A percentile compares a stretch with the other conserved stretches of the same genome.
phyloP scores from a whole-genome alignment of 2,797 vertebrate species.

The Lutjanus argentimaculatus region DNA sequence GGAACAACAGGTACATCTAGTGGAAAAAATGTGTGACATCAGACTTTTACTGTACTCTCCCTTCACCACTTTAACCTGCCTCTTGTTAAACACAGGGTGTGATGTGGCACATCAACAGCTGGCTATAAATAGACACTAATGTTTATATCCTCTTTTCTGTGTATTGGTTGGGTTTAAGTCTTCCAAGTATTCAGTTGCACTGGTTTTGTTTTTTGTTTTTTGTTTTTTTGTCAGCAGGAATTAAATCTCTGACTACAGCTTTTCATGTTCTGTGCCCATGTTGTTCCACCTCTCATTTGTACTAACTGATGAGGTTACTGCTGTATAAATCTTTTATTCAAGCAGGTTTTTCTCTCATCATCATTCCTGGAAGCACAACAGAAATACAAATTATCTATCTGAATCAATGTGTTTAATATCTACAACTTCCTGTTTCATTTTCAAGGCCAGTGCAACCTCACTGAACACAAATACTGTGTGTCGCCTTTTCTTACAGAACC shows the following conservation, averaged over 20 bases:
- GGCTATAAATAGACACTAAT: conserved; percentile 56
- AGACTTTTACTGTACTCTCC: conserved; percentile 5
- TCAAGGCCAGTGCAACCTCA: neutral
- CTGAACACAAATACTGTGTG: conserved; percentile 8
- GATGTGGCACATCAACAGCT: conserved; percentile 2
- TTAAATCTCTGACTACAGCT: neutral
- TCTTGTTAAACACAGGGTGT: conserved; percentile 30
- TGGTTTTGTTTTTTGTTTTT: too few relatives aligned
- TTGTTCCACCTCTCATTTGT: neutral
- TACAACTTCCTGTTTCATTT: conserved; percentile 11
- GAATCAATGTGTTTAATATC: neutral
- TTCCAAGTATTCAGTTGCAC: neutral
- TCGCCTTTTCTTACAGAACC: conserved; percentile 84
- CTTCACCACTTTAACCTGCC: conserved; percentile 12
- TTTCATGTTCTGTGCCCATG: neutral
- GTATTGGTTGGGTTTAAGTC: neutral
- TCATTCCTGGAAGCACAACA: neutral
- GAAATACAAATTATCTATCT: neutral
- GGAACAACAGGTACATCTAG: conserved; percentile 43
- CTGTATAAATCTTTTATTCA: neutral
- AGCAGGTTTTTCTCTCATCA: neutral
- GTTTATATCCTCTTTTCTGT: neutral
- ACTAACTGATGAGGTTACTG: neutral
- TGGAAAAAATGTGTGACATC: conserved; percentile 20
- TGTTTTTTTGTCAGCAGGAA: neutral